These are phyloP conservation scores for Peromyscus leucopus DNA, from an alignment of 2,113 vertebrate genomes.

Conservation along the genomic window DNA sequence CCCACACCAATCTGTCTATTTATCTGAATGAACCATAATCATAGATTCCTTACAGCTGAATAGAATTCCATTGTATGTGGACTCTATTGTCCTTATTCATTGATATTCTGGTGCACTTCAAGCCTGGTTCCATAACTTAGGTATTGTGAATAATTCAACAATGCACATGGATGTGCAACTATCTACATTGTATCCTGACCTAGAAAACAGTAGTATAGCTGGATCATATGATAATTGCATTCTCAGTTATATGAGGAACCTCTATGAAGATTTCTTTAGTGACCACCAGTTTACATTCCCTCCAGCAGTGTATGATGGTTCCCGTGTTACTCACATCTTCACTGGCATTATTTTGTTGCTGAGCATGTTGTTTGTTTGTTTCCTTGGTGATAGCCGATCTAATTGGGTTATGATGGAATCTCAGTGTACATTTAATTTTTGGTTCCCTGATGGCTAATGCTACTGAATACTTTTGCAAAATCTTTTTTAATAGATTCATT, in stretches of 20 bases:
- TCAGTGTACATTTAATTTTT: background rate
- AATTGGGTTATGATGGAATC: background rate
- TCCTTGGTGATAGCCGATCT: background rate
- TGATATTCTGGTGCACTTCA: background rate
- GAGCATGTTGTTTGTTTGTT: background rate
- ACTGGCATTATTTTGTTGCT: background rate
- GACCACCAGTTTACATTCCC: background rate
- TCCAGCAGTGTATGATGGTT: background rate
- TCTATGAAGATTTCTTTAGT: background rate
- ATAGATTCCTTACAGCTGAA: background rate
- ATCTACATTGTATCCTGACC: too few species aligned
- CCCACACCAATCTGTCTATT: too few species aligned
- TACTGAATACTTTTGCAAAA: background rate
- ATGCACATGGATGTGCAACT: background rate
- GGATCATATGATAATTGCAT: background rate
- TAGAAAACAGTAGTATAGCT: background rate
- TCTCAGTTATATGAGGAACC: background rate
- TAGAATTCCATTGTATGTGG: background rate
- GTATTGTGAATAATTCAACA: background rate
- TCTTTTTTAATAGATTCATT: background rate
- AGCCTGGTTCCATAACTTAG: background rate
- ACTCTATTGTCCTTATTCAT: too few species aligned
- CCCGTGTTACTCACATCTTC: too few species aligned
- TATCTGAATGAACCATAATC: background rate
- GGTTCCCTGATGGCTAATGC: background rate